Conservation (phyloP, 1,140 invertebrate genomes). For the Temnothorax curvispinosus region DNA sequence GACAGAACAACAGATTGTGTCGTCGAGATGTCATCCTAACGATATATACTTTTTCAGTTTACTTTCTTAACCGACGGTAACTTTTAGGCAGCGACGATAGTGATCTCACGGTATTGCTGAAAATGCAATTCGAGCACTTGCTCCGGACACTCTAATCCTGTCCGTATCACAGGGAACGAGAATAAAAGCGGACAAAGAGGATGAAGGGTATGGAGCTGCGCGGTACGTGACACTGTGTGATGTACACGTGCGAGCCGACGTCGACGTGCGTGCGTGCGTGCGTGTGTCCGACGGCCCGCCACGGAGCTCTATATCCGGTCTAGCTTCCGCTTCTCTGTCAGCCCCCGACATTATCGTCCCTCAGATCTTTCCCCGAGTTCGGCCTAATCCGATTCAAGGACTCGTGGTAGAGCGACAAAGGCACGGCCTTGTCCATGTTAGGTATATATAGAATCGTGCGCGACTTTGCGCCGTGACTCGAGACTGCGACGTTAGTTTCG, state of each 20-base stretch:
- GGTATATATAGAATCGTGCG: neutral
- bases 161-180: slow-evolving; percentile 2
- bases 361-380: slow-evolving; percentile 36
- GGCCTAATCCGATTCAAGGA: slow-evolving; percentile 31
- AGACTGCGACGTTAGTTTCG: neutral
- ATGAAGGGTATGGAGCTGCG: neutral
- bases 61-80: slow-evolving; percentile 9
- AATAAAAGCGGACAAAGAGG: slow-evolving; percentile 42
- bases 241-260: neutral
- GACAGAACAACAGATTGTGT: slow-evolving; percentile 23
- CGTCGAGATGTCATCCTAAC: neutral
- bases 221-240: neutral
- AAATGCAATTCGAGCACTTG: slow-evolving; percentile 49
- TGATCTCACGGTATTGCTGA: slow-evolving; percentile 22
- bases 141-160: slow-evolving; percentile 37
- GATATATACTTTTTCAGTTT: neutral
- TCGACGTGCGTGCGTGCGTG: neutral
- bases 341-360: slow-evolving; percentile 37
- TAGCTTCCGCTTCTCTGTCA: slow-evolving; percentile 33
- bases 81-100: slow-evolving; percentile 16
- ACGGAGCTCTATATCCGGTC: slow-evolving; percentile 39
- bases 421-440: too few species aligned
- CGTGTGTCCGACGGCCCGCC: neutral
- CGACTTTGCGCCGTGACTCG: neutral
- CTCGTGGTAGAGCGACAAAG: neutral